Evolutionary conservation across 2,888 invertebrate genomes (phyloP).

Genomic region (Diadromus collaris): DNA sequence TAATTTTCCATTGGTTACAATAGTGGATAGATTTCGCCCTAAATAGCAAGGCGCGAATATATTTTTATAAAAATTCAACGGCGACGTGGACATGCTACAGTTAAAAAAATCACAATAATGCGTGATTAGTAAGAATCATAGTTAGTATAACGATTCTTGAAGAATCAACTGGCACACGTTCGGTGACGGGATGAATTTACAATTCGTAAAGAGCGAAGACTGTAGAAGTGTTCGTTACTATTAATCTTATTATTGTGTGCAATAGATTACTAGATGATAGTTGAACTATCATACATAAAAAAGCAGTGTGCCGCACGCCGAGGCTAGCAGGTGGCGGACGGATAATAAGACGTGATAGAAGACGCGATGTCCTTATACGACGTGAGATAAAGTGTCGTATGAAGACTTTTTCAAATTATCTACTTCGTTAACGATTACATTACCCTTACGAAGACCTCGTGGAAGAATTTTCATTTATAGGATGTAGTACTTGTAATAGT

Average conservation of each 20-base stretch:
- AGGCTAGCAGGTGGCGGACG: slow-evolving; percentile 66
- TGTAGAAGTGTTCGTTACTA: slow-evolving; percentile 5
- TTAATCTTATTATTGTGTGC: slow-evolving; percentile 23
- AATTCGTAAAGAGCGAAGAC: slow-evolving; percentile 25
- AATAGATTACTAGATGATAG: slow-evolving; percentile 17
- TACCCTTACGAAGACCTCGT: slow-evolving; percentile 1
- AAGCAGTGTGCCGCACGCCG: slow-evolving; percentile 41
- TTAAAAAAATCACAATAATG: slow-evolving; percentile 56
- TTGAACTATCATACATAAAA: slow-evolving; percentile 3
- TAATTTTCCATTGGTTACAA: slow-evolving; percentile 50
- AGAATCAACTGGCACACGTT: slow-evolving; percentile 14
- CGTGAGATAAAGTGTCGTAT: slow-evolving; percentile 63
- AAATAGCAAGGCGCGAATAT: slow-evolving; percentile 54
- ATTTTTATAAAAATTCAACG: slow-evolving; percentile 50
- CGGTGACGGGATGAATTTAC: slow-evolving; percentile 10
- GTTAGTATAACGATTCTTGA: slow-evolving; percentile 26
- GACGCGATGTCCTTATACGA: slow-evolving; percentile 64
- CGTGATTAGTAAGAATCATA: slow-evolving; percentile 27
- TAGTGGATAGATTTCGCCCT: slow-evolving; percentile 41
- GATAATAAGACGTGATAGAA: slow-evolving; percentile 67
- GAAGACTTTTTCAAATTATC: slow-evolving; percentile 3
- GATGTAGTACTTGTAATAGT: slow-evolving; percentile 25
- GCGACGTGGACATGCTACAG: slow-evolving; percentile 34
- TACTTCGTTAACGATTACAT: slow-evolving; percentile 8
- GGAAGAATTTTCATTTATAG: slow-evolving; percentile 40